Conservation (phyloP, 2,113 vertebrate genomes). For the Chrysochloris asiatica region DNA sequence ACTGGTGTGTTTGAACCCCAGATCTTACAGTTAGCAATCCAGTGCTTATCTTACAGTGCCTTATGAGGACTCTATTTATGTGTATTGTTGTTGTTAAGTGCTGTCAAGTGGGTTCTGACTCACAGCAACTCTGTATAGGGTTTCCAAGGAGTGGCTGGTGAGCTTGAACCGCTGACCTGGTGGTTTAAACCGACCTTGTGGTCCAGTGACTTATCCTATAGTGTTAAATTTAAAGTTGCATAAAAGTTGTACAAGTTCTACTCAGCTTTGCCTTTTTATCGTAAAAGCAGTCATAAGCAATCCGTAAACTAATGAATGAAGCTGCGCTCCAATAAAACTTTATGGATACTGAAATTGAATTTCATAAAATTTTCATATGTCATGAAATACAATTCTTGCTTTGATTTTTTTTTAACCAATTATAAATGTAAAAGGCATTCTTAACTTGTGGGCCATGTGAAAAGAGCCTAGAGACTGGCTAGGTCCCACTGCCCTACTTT, state of each 20-base stretch:
- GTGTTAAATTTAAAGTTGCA: not conserved
- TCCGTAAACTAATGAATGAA: not conserved
- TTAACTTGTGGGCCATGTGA: not conserved
- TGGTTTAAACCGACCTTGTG: too few relatives aligned
- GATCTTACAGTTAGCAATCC: too few relatives aligned
- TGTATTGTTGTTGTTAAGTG: too few relatives aligned
- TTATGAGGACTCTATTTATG: too few relatives aligned
- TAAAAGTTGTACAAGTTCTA: not conserved
- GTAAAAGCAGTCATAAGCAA: not conserved
- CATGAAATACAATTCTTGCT: slow-evolving; percentile 18
- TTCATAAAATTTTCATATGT: not conserved
- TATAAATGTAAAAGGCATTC: slow-evolving; percentile 34
- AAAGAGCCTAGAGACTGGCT: not conserved
- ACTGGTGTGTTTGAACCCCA: too few relatives aligned
- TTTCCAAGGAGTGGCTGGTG: too few relatives aligned
- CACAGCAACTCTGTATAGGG: too few relatives aligned
- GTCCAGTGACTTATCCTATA: too few relatives aligned
- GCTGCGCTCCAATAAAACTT: not conserved
- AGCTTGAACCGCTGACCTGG: too few relatives aligned
- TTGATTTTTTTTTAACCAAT: slow-evolving; percentile 10
- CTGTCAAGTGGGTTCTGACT: too few relatives aligned
- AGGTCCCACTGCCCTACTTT: not conserved
- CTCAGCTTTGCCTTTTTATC: not conserved
- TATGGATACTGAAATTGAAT: slow-evolving; percentile 39
- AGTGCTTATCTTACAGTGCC: too few relatives aligned